Percentiles rank a stretch among this genome's conserved stretches.
These are phyloP conservation scores for Lepetodrilus schrolli DNA, from an alignment of 2,888 invertebrate species.

Conservation along the genomic window DNA sequence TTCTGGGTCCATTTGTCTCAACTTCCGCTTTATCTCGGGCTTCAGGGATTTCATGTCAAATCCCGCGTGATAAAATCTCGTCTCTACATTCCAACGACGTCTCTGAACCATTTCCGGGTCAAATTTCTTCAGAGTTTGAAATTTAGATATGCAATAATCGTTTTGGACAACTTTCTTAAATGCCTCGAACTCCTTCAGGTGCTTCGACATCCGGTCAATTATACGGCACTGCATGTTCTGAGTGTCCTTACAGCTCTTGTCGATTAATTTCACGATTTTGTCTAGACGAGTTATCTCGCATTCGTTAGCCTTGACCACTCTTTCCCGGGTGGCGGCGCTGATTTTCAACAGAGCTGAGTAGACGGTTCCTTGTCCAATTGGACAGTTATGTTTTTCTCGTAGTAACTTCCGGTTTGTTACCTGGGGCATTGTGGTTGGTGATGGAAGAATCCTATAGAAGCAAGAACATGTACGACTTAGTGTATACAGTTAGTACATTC, in stretches of 20 bases:
- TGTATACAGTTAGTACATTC: no score
- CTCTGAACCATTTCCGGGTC: neutral
- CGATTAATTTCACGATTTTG: neutral
- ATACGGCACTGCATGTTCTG: neutral
- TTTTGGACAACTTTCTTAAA: neutral
- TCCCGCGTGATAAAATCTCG: slow-evolving; percentile 21
- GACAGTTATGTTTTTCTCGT: slow-evolving; percentile 9
- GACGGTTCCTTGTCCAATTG: slow-evolving; percentile 9
- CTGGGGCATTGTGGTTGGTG: neutral
- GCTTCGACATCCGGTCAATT: neutral
- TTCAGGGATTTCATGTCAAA: slow-evolving; percentile 15
- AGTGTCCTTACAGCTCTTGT: neutral
- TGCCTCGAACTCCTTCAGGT: neutral
- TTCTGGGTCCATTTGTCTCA: slow-evolving; percentile 8
- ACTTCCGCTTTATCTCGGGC: neutral
- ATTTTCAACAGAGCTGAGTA: neutral
- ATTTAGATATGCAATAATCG: slow-evolving; percentile 2
- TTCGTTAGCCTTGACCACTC: neutral
- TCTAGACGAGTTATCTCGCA: neutral
- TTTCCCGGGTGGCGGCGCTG: neutral
- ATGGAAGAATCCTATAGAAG: neutral
- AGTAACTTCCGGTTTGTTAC: slow-evolving; percentile 12
- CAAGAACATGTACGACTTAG: neutral
- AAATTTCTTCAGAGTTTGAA: neutral
- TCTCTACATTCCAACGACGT: neutral